Evolutionary conservation across 2,888 invertebrate species (phyloP), one percentile per base, ranked within the genome.

Genomic region (Dolichomitus sp.): DNA sequence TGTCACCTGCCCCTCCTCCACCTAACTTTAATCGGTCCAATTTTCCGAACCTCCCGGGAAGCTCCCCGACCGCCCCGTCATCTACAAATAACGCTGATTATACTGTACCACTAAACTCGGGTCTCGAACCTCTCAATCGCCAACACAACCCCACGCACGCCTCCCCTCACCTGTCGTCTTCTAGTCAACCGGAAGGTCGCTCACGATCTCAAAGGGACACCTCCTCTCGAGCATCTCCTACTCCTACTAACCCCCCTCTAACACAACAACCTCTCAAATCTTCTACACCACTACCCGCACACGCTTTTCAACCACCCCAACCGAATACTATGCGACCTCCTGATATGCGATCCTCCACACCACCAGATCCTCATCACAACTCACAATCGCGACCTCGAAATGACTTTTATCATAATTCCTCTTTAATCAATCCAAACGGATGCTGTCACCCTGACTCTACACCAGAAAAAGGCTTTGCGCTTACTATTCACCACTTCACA

Each of bases 391-490:
- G 12, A 65, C 65, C 11, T 37, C 17, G 40, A 5, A 45, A 45
- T 45, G 14, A 45, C 3, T 1, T 7, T 6, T 17, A 70, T 6
- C 69, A 57, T 12, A 40, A 40, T 3, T 12, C 5, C 2, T 27
- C 14, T 1, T 23, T 70, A 3, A 54, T 70, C 23, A 12, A 17
- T 19, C 57, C 54, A 7, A 54, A 70, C 23, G 54, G 69, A 0
- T 19, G 69, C 4, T 0, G 7, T 4, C 19, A 54, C 7, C 12
- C 23, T 6, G 4, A n/a, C 23, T 40, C 9, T n/a, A 12, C 23
- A 9, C 12, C 54, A 11, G 12, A 17, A 4, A n/a, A 70, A 19
- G 69, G 69, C 12, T 70, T 70, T 33, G 42, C 69, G 54, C 9
- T 54, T 14, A 52, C 42, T 12, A 12, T 12, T 14, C 40, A 52